These are phyloP conservation scores for Lithobates sylvaticus DNA, from an alignment of 2,797 vertebrate species.

Conservation along the genomic window DNA sequence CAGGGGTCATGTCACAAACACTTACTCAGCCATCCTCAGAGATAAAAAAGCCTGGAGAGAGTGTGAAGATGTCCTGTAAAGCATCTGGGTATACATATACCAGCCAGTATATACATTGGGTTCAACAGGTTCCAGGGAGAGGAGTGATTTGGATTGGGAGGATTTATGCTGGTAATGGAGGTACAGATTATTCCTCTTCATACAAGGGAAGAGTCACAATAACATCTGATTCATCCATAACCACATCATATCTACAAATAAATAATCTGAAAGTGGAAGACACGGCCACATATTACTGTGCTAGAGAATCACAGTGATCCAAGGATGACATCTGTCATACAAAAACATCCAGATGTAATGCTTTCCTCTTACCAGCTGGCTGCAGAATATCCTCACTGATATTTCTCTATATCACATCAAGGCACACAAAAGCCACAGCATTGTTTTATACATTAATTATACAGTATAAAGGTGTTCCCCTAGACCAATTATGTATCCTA, in stretches of 20 bases:
- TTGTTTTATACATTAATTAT: too few species aligned
- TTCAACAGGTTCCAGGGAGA: constrained; percentile 16
- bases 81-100: constrained; percentile 12
- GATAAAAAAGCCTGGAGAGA: constrained; percentile 7
- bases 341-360: constrained; percentile 4
- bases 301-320: constrained; percentile 33
- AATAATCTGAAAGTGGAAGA: constrained; percentile 21
- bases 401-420: too few species aligned
- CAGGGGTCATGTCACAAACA: constrained; percentile 39
- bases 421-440: too few species aligned
- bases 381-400: neutral
- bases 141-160: constrained; percentile 16
- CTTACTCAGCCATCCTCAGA: constrained; percentile 23
- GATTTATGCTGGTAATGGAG: neutral
- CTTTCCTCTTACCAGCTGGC: neutral
- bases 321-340: neutral
- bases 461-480: too few species aligned
- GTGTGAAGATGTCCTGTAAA: constrained; percentile 46
- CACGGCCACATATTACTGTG: constrained; percentile 48
- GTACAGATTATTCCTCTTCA: constrained; percentile 1
- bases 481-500: too few species aligned
- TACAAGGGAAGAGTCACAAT: constrained; percentile 39
- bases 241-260: constrained; percentile 47
- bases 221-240: constrained; percentile 37
- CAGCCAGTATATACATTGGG: neutral